Conservation (phyloP, 2,888 invertebrate genomes). For the Mongoloraphidia duomilia region DNA sequence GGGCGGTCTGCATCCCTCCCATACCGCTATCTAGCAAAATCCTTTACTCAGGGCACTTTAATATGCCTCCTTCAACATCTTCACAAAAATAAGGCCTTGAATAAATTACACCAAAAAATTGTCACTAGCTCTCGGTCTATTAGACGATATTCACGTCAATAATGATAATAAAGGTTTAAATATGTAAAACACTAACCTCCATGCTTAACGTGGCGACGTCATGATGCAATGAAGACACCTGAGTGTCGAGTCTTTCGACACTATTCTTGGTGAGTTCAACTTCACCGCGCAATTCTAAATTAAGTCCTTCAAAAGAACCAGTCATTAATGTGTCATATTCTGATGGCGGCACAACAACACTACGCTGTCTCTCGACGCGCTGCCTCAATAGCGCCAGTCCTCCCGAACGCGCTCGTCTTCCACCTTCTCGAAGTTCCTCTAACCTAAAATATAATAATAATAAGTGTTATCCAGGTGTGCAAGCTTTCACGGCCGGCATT, state of each 20-base stretch:
- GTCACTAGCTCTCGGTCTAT: too few relatives aligned
- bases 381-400: slow-evolving; percentile 40
- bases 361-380: slow-evolving; percentile 52
- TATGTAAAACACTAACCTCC: slow-evolving; percentile 39
- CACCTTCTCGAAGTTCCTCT: slow-evolving; percentile 24
- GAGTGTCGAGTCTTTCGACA: slow-evolving; percentile 65
- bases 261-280: slow-evolving; percentile 27
- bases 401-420: slow-evolving; percentile 29
- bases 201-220: slow-evolving; percentile 75
- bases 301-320: slow-evolving; percentile 46
- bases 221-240: slow-evolving; percentile 68
- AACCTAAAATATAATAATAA: slow-evolving; percentile 13
- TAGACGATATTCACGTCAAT: too few relatives aligned
- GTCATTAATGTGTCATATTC: slow-evolving; percentile 26
- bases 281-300: slow-evolving; percentile 32
- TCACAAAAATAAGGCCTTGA: too few relatives aligned
- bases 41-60: too few relatives aligned
- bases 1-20: too few relatives aligned
- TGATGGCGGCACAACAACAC: slow-evolving; percentile 31
- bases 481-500: too few relatives aligned
- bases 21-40: too few relatives aligned
- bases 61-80: too few relatives aligned
- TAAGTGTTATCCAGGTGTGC: too few relatives aligned
- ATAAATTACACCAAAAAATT: too few relatives aligned
- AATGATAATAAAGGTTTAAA: too few relatives aligned